Evolutionary conservation across 2,113 vertebrate species (phyloP).

Genomic region (Cephalopterus ornatus): DNA sequence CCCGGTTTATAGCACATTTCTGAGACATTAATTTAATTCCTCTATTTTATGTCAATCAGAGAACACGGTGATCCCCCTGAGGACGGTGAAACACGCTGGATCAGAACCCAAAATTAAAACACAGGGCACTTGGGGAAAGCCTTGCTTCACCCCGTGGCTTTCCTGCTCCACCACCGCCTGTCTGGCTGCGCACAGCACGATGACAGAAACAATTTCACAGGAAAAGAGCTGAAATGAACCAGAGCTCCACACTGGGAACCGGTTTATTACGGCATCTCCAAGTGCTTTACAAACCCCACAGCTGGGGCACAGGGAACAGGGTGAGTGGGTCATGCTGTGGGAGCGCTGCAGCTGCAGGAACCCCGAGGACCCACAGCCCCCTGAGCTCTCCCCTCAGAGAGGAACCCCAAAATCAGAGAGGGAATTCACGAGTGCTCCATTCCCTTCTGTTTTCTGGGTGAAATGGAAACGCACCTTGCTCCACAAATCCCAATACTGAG

Average conservation of each 20-base stretch:
- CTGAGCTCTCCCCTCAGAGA: rapidly evolving
- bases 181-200: rapidly evolving
- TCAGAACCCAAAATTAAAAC: neutral
- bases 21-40: neutral
- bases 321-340: rapidly evolving
- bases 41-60: neutral
- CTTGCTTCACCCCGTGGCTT: neutral
- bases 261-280: neutral
- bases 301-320: neutral
- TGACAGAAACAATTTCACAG: rapidly evolving
- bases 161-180: neutral
- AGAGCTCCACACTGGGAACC: neutral
- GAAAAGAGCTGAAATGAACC: rapidly evolving
- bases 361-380: rapidly evolving
- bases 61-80: neutral
- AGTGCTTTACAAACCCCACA: neutral
- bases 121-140: neutral
- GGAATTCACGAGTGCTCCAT: rapidly evolving
- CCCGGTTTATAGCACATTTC: neutral
- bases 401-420: rapidly evolving
- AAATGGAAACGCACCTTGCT: rapidly evolving
- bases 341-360: rapidly evolving
- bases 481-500: rapidly evolving
- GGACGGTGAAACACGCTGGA: rapidly evolving
- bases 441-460: neutral